Conservation (phyloP, 2,113 vertebrate species). For the Piprites chloris region DNA sequence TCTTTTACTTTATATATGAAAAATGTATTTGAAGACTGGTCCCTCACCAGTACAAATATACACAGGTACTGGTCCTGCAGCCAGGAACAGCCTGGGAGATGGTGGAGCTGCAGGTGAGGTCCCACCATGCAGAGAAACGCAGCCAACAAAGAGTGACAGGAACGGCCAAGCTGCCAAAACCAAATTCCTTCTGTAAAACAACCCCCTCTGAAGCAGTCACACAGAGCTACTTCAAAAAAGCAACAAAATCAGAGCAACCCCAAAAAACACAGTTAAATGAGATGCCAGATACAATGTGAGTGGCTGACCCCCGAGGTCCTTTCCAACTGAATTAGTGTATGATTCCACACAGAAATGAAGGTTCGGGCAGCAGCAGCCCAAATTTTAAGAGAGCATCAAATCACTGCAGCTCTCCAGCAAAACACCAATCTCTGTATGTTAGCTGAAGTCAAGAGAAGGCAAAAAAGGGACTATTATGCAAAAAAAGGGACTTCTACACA, state of each 20-base stretch:
- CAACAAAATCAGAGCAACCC: neutral
- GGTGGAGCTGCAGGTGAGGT: neutral
- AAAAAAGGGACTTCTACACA: neutral
- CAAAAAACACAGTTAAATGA: neutral
- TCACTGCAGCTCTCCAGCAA: neutral
- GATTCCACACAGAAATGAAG: neutral
- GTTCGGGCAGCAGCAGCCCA: neutral
- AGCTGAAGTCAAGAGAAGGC: neutral
- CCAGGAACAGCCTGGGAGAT: neutral
- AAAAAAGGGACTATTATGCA: neutral
- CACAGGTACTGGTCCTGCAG: neutral
- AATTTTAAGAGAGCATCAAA: neutral
- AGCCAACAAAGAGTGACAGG: neutral
- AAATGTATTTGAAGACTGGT: neutral
- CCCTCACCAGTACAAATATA: neutral
- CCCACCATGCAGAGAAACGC: accelerated
- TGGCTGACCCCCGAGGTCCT: neutral
- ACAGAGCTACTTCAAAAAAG: neutral
- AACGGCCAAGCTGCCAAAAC: neutral
- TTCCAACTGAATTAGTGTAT: neutral
- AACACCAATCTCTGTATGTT: neutral
- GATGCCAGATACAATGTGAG: neutral
- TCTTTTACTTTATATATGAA: neutral
- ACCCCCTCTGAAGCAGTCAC: neutral
- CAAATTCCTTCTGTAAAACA: neutral